phyloP scores from a whole-genome alignment of 2,113 vertebrate species.

The Camelus bactrianus region DNA sequence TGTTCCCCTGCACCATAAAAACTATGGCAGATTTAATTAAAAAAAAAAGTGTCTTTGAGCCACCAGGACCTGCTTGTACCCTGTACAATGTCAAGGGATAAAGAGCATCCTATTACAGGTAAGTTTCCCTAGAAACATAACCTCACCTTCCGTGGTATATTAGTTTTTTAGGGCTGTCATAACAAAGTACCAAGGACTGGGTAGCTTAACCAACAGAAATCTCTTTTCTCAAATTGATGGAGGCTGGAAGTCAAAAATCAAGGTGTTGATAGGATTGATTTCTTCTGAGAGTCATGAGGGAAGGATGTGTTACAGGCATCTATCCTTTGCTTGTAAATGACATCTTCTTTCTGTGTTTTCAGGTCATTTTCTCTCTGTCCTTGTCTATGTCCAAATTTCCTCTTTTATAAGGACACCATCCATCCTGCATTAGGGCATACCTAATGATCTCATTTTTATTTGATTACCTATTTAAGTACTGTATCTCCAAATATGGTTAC shows the following conservation, averaged over 20 bases:
- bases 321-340: neutral
- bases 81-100: neutral
- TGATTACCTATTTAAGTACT: slow-evolving; percentile 31
- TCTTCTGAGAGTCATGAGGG: neutral
- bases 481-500: neutral
- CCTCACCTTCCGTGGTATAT: neutral
- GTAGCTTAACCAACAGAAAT: neutral
- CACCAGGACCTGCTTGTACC: neutral
- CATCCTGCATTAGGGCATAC: neutral
- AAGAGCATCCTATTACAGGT: neutral
- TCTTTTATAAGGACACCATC: neutral
- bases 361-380: neutral
- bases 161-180: neutral
- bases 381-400: neutral
- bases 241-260: slow-evolving; percentile 31
- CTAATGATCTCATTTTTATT: slow-evolving; percentile 29
- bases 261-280: neutral
- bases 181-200: neutral
- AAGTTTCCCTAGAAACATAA: neutral
- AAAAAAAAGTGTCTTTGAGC: neutral
- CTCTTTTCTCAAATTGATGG: slow-evolving; percentile 17
- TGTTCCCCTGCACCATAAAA: neutral
- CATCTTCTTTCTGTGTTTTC: slow-evolving; percentile 14
- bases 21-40: neutral
- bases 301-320: neutral